Base-by-base conservation (phyloP, 2,797 vertebrate species). In the Sebastiscus tertius region DNA sequence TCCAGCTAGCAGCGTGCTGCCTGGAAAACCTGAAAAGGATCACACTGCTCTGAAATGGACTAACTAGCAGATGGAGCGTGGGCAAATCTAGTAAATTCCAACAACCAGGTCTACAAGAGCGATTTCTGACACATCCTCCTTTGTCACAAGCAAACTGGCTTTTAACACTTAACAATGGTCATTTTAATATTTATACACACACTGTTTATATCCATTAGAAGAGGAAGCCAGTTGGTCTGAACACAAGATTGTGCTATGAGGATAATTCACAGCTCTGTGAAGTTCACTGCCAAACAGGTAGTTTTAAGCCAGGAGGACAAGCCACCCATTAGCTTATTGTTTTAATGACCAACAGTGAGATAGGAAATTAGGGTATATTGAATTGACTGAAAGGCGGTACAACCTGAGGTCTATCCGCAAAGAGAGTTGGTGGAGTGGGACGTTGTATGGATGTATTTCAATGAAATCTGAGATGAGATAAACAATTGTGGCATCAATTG, bases 21-120 rank as follows among this genome's bases (percentile, higher is more conserved):
- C 67, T 69, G 82, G 86, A 94, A 96, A 94, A 93, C 87, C 92
- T 14, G 94, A 82, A 82, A 80, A 12, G 90, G 93, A 94, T 77
- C 68, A 0, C 3, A 12, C 29, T 2, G 34, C 4, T 72, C 20
- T 59, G 83, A 82, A 88, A 63, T 52, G 87, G 90, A 93, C 72
- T 52, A 61, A 69, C 67, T 55, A 82, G 84, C 90, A 89, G 87
- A 91, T 83, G 88, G 87, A 87, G 88, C 62, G 79, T 87, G 84
- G 87, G 90, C 82, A 90, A 88, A 89, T 81, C 81, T 63, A 87
- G 86, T 88, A 80, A 82, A 89, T 87, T 88, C 79, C 68, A 91
- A 84, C 81, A 86, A 88, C 75, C 74, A 77, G 72, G 75, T 89
- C 79, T 80, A 70, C 60, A 62, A 82, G 61, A 91, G 68, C 13